These are phyloP conservation scores for Diadegma fenestrale DNA, from an alignment of 2,888 invertebrate species.

Conservation along the genomic window DNA sequence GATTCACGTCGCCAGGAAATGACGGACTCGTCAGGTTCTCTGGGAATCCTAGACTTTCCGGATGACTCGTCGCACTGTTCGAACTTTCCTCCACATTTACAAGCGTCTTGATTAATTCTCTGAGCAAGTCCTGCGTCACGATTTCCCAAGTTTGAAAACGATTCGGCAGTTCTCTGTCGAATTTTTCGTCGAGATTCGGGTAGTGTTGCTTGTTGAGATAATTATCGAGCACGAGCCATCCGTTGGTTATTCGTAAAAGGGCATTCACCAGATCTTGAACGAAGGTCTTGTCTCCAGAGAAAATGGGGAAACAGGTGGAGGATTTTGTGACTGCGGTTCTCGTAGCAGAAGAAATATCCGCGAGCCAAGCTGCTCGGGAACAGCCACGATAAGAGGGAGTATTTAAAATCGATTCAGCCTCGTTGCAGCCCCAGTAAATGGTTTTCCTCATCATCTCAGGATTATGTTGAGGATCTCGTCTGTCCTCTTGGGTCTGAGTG, in stretches of 20 bases:
- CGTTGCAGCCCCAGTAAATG: slow-evolving; percentile 79
- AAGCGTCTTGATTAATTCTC: slow-evolving; percentile 76
- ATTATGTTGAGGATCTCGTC: slow-evolving; percentile 68
- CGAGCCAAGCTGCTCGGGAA: slow-evolving; percentile 74
- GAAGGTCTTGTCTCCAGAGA: slow-evolving; percentile 77
- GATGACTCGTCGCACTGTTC: slow-evolving; percentile 28
- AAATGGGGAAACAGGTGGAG: slow-evolving; percentile 79
- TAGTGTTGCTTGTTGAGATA: slow-evolving; percentile 81
- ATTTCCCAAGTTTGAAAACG: slow-evolving; percentile 79
- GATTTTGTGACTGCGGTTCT: slow-evolving; percentile 80
- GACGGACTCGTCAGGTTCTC: slow-evolving; percentile 72
- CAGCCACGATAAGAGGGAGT: slow-evolving; percentile 67
- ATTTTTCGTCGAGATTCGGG: slow-evolving; percentile 76
- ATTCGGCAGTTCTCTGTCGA: slow-evolving; percentile 73
- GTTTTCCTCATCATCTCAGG: slow-evolving; percentile 78
- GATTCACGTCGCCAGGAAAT: slow-evolving; percentile 81
- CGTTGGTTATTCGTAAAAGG: slow-evolving; percentile 79
- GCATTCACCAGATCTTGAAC: slow-evolving; percentile 79
- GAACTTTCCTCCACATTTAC: slow-evolving; percentile 74
- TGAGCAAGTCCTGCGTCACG: slow-evolving; percentile 76
- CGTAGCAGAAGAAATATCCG: slow-evolving; percentile 77
- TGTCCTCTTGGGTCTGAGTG: slow-evolving; percentile 75
- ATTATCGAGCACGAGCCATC: slow-evolving; percentile 82
- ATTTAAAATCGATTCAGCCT: slow-evolving; percentile 78
- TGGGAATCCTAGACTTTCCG: slow-evolving; percentile 57